Evolutionary conservation across 2,888 invertebrate species (phyloP), one percentile per base, ranked within the genome.

Genomic region (Seira ritae): DNA sequence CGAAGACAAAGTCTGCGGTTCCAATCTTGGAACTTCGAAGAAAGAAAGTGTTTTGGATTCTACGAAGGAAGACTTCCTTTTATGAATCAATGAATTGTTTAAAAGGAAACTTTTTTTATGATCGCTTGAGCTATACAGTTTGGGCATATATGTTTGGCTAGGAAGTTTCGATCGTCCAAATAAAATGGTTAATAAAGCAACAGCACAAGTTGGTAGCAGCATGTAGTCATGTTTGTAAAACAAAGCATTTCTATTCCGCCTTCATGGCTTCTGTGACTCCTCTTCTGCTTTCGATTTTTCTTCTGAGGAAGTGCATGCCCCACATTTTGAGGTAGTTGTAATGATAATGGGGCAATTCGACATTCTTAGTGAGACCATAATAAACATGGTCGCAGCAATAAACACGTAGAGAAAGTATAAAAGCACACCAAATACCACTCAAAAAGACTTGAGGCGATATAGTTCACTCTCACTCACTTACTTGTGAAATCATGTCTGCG

Each of bases 331-430:
- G 42, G 37, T n/a, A 37, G 62, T 68, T 60, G 67, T 80, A 80
- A 73, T 80, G 73, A 73, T 80, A 80, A 80, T 80, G 73, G 73
- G 60, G 73, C 73, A 80, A 73, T 73, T 73, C 73, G 73, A 68
- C 55, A 68, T 72, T 79, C 6, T 68, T 17, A 10, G 23, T 42
- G 66, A 62, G 73, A 55, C 50, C 42, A 55, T 37, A 42, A 37
- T 50, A 67, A 50, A n/a, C 42, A 70, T 70, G 46, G 62, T 77
- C 60, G 23, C 62, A 70, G n/a, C 37, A 77, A 74, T 66, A 77
- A 72, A 70, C 77, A 70, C 69, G 76, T 69, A 76, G 17, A 69
- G 62, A 77, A n/a, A 62, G 70, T 22, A 17, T 6, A 42, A 37
- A n/a, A 0, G 8, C 20, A 72, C n/a, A n/a, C n/a, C n/a, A 60